Conservation (phyloP, 2,888 invertebrate genomes). For the Carterocephalus palaemon region DNA sequence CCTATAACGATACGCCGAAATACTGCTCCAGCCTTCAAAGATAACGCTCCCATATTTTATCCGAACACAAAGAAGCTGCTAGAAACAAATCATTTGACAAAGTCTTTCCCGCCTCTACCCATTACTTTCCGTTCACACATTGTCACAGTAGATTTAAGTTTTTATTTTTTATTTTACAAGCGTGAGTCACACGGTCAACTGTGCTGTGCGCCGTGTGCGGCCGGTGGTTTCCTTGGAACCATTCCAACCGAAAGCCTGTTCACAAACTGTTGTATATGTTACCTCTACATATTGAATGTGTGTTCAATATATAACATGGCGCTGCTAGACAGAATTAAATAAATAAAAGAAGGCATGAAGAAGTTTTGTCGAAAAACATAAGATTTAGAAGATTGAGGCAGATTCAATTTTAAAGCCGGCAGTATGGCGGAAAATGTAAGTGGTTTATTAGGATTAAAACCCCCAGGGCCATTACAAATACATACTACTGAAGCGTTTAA, state of each 20-base stretch:
- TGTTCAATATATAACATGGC: too few species aligned
- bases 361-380: too few species aligned
- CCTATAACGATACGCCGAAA: conserved; percentile 19
- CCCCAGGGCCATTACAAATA: too few species aligned
- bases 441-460: too few species aligned
- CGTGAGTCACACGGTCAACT: conserved; percentile 35
- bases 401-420: too few species aligned
- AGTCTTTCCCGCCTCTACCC: conserved; percentile 23
- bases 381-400: too few species aligned
- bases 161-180: conserved; percentile 34
- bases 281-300: too few species aligned
- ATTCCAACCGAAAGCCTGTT: conserved; percentile 44
- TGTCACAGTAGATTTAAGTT: conserved; percentile 30
- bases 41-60: conserved; percentile 14
- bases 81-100: conserved; percentile 24
- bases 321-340: too few species aligned
- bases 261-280: too few species aligned
- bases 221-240: conserved; percentile 50
- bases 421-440: too few species aligned
- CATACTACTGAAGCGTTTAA: too few species aligned
- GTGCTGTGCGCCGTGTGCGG: conserved; percentile 42
- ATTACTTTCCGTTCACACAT: conserved; percentile 32
- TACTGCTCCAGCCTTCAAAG: conserved; percentile 15
- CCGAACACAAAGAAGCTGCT: conserved; percentile 9
- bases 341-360: too few species aligned